Evolutionary conservation across 1,140 invertebrate genomes (phyloP).

Genomic region (Babylonia areolata): DNA sequence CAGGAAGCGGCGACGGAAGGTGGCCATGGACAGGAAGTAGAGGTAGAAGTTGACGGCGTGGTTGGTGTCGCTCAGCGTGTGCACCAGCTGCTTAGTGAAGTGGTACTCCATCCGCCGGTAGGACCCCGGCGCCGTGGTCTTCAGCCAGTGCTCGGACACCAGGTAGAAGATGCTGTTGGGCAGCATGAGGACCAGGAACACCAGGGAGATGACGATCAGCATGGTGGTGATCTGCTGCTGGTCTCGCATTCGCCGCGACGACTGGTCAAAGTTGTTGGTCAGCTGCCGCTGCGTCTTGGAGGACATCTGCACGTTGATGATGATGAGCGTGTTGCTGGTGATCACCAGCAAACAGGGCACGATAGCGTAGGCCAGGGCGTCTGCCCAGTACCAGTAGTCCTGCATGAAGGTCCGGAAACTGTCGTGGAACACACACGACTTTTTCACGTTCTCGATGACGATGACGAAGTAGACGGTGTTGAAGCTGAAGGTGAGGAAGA

Average conservation of each 20-base stretch:
- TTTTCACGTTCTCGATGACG: slow-evolving; percentile 46
- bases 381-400: slow-evolving; percentile 62
- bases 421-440: slow-evolving; percentile 46
- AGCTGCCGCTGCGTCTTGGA: slow-evolving; percentile 50
- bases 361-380: slow-evolving; percentile 57
- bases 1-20: slow-evolving; percentile 46
- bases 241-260: slow-evolving; percentile 52
- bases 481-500: slow-evolving; percentile 49
- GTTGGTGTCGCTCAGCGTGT: slow-evolving; percentile 61
- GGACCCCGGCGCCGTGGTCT: not conserved
- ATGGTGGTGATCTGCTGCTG: slow-evolving; percentile 67
- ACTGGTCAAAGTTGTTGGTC: slow-evolving; percentile 48
- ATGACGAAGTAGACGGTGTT: slow-evolving; percentile 49
- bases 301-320: slow-evolving; percentile 57
- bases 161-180: slow-evolving; percentile 67
- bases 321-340: slow-evolving; percentile 65
- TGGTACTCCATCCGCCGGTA: slow-evolving; percentile 31
- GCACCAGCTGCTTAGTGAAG: slow-evolving; percentile 53
- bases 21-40: slow-evolving; percentile 61
- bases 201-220: slow-evolving; percentile 61
- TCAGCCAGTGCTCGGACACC: slow-evolving; percentile 41
- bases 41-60: slow-evolving; percentile 69
- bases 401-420: slow-evolving; percentile 47
- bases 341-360: slow-evolving; percentile 61
- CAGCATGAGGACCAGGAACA: slow-evolving; percentile 60